Conservation (phyloP, 2,888 invertebrate species). For the Mesorhabditis spiculigera region DNA sequence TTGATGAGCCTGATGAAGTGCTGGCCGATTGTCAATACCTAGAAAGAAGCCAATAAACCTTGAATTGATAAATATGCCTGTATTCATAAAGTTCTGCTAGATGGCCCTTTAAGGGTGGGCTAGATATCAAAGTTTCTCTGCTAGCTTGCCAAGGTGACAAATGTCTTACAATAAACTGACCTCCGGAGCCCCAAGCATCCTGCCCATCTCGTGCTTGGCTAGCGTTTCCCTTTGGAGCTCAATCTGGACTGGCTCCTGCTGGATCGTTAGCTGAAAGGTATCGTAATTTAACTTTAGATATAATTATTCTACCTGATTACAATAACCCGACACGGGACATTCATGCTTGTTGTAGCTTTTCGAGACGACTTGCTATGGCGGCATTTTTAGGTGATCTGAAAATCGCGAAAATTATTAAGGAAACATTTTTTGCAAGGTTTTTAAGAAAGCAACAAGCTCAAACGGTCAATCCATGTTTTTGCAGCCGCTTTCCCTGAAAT, state of each 20-base stretch:
- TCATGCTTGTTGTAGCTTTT: conserved; percentile 29
- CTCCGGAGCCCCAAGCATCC: conserved; percentile 48
- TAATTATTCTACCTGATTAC: background rate
- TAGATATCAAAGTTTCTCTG: too few species aligned
- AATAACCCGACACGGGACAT: conserved; percentile 36
- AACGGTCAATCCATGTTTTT: background rate
- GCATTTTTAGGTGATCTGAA: too few species aligned
- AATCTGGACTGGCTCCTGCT: conserved; percentile 28
- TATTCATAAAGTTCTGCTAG: background rate
- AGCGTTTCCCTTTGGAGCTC: conserved; percentile 38
- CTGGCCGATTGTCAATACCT: conserved; percentile 39
- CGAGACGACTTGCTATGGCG: conserved; percentile 12
- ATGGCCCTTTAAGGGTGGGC: background rate
- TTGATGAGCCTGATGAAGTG: conserved; percentile 37
- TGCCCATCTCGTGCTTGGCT: conserved; percentile 17
- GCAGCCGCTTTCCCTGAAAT: background rate
- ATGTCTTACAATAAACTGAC: conserved; percentile 11
- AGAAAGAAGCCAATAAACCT: background rate
- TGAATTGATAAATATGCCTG: background rate
- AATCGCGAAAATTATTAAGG: too few species aligned
- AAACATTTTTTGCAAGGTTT: background rate
- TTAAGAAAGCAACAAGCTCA: background rate
- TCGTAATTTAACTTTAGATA: background rate
- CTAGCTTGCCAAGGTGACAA: background rate
- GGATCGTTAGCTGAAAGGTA: conserved; percentile 24